A percentile compares a stretch with the other conserved stretches of the same genome.
These are phyloP conservation scores for Notarius lentiginosus DNA, from an alignment of 2,113 vertebrate genomes.

Conservation along the genomic window DNA sequence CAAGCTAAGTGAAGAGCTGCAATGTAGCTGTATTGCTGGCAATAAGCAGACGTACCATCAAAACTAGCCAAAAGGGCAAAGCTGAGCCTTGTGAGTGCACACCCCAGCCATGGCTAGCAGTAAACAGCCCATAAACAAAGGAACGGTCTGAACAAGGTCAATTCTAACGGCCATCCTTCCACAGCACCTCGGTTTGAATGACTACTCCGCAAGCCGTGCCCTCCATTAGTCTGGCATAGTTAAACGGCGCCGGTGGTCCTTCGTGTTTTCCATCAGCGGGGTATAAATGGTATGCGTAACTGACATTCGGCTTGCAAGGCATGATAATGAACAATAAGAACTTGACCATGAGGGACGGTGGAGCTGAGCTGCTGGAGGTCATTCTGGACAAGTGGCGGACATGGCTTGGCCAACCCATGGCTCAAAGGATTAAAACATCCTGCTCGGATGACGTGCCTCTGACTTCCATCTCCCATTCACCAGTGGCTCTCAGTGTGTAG, in stretches of 20 bases:
- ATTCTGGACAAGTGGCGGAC: background rate
- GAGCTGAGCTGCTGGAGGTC: conserved; percentile 5
- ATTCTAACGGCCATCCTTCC: conserved; percentile 4
- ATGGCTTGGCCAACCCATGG: background rate
- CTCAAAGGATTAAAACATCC: conserved; percentile 27
- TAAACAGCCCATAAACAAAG: conserved; percentile 25
- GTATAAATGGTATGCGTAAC: background rate
- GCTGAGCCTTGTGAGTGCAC: conserved; percentile 4
- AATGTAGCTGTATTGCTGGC: conserved; percentile 9
- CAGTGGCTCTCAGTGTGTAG: background rate
- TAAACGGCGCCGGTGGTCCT: background rate
- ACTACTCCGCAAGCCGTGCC: background rate
- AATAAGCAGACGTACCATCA: conserved; percentile 27
- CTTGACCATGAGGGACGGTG: background rate
- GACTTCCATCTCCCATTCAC: background rate
- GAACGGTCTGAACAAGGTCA: conserved; percentile 14
- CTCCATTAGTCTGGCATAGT: conserved; percentile 4
- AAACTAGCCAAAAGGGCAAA: conserved; percentile 32
- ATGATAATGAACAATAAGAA: conserved; percentile 28
- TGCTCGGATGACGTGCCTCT: background rate
- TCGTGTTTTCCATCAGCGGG: background rate
- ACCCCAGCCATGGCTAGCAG: conserved; percentile 12
- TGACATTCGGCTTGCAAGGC: conserved; percentile 4
- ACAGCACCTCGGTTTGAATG: conserved; percentile 4
- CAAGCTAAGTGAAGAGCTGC: conserved; percentile 25